These are phyloP conservation scores for Octonoba sinensis DNA, from an alignment of 2,888 invertebrate genomes.

Conservation along the genomic window DNA sequence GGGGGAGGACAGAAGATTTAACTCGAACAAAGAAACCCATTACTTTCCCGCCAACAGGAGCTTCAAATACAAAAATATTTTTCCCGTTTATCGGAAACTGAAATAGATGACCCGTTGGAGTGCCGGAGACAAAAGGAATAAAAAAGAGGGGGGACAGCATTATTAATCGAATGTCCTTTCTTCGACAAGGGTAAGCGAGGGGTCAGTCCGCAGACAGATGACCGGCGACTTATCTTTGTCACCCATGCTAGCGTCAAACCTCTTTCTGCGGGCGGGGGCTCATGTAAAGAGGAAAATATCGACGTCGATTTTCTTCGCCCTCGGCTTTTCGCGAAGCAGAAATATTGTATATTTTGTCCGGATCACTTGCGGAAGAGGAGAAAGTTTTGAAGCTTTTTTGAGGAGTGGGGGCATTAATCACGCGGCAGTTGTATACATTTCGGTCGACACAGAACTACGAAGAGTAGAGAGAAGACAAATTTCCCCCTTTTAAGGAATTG, in stretches of 20 bases:
- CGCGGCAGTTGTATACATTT: too few relatives aligned
- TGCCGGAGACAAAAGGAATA: conserved; percentile 53
- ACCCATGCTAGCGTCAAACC: conserved; percentile 54
- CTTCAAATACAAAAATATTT: conserved; percentile 40
- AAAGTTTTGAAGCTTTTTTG: neutral
- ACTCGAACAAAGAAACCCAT: conserved; percentile 44
- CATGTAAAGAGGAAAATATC: too few relatives aligned
- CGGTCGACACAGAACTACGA: too few relatives aligned
- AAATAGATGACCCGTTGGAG: conserved; percentile 53
- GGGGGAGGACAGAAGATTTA: conserved; percentile 28
- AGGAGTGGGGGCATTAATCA: too few relatives aligned
- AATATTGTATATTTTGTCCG: conserved; percentile 47
- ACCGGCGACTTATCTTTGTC: conserved; percentile 64
- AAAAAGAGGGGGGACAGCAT: conserved; percentile 38
- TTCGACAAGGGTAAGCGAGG: conserved; percentile 53
- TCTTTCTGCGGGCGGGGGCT: conserved; percentile 27
- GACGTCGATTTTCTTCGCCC: neutral
- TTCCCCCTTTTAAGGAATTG: too few relatives aligned
- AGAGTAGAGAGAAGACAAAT: too few relatives aligned
- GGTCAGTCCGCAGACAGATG: conserved; percentile 62
- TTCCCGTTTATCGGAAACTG: conserved; percentile 35
- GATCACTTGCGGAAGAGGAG: conserved; percentile 9
- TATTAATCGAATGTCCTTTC: conserved; percentile 63
- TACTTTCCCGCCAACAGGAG: conserved; percentile 22
- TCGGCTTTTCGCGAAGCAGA: conserved; percentile 2